A percentile compares a stretch with the other conserved stretches of the same genome.
Evolutionary conservation across 2,797 vertebrate genomes (phyloP).

Genomic region (Cyprinella venusta): DNA sequence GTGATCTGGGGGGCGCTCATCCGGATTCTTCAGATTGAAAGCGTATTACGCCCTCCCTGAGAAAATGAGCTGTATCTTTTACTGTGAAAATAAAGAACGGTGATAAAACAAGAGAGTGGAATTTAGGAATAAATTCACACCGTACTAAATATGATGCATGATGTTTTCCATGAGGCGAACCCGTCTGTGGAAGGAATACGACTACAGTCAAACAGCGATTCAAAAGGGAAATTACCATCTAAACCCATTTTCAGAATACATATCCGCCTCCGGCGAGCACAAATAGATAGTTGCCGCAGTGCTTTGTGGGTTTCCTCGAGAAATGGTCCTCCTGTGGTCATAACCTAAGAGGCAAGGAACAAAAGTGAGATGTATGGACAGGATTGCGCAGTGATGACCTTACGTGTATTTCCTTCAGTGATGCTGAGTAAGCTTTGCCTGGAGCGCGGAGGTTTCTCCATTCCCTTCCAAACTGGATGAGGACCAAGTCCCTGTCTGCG

Average conservation of each 20-base stretch:
- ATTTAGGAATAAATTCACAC: constrained; percentile 30
- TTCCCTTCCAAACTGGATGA: constrained; percentile 52
- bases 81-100: constrained; percentile 20
- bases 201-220: constrained; percentile 32
- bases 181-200: background rate
- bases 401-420: constrained; percentile 30
- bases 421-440: constrained; percentile 52
- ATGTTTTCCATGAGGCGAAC: constrained; percentile 35
- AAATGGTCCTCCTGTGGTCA: constrained; percentile 14
- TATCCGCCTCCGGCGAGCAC: background rate
- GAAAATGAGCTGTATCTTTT: constrained; percentile 34
- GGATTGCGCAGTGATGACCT: constrained; percentile 4
- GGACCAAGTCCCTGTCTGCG: constrained; percentile 50
- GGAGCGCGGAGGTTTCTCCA: constrained; percentile 30
- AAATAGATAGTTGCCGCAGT: background rate
- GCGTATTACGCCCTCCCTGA: background rate
- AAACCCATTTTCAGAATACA: constrained; percentile 8
- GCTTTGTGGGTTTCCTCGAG: background rate
- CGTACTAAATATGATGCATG: constrained; percentile 35
- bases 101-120: constrained; percentile 25
- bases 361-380: constrained; percentile 29
- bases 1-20: background rate
- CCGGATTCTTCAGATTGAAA: constrained; percentile 7
- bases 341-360: background rate
- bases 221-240: background rate